Base-by-base conservation (phyloP, 2,797 vertebrate species). In the Leptoclinus maculatus region DNA sequence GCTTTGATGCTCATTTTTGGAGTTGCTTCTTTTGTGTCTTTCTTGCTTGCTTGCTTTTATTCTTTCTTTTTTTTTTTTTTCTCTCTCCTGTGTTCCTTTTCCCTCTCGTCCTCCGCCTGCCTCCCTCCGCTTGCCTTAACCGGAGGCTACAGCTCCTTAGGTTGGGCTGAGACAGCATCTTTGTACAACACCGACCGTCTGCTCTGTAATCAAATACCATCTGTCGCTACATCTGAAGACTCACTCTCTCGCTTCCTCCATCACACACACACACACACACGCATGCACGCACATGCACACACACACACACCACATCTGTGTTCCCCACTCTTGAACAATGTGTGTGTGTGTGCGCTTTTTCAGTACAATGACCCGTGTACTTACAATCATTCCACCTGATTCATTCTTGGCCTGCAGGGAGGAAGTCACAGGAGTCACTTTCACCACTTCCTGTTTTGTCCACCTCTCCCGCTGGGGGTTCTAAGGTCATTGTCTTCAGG, bases 161-260 rank as follows among this genome's bases (percentile, higher is more conserved):
- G 96, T 97, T 96, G 96, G 96, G 97, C 97, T 97, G 97, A 96
- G 96, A 95, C 96, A 96, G 97, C 97, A 97, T 98, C 98, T 98
- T 98, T 99, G 97, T 97, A 97, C 98, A 98, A 98, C 98, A 97
- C 96, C 95, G 96, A 98, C 97, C 97, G 97, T 98, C 97, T 99
- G 98, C 97, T 99, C 97, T 96, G 97, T 97, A 98, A 98, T 99
- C 98, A 99, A 99, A 99, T 97, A 98, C 98, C 98, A 99, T 99
- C 98, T 99, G 98, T 99, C 97, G 96, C 97, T 98, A 97, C 98
- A 99, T 98, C 97, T 99, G 97, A 99, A 98, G 97, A 97, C 90
- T 92, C 91, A 85, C 92, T 90, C 90, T 83, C 88, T 87, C 78
- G 53, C 86, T 91, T 88, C 79, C 85, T 90, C 81, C 66, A 74